Evolutionary conservation across 92 coral and sea anemone genomes (phyloP).

Genomic region (Epizoanthus scotinus): DNA sequence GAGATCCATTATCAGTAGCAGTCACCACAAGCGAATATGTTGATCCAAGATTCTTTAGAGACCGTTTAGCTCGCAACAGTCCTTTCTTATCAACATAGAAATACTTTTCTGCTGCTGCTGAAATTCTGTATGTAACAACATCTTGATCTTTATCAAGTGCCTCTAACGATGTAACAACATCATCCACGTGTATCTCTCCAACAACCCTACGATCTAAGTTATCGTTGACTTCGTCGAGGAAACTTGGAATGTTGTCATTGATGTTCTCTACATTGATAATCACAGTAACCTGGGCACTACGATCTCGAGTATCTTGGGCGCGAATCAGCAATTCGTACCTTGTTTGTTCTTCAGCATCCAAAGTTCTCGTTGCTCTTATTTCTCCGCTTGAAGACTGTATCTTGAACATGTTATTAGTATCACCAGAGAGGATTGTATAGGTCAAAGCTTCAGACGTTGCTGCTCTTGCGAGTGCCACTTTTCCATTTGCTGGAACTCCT

Average conservation of each 20-base stretch:
- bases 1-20: constrained; percentile 69
- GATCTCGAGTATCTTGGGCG: constrained; percentile 83
- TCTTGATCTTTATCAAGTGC: constrained; percentile 84
- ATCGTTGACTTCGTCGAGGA: constrained; percentile 71
- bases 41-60: constrained; percentile 62
- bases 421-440: constrained; percentile 69
- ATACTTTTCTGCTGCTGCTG: constrained; percentile 44
- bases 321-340: constrained; percentile 61
- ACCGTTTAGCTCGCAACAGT: constrained; percentile 62
- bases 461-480: constrained; percentile 91
- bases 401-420: constrained; percentile 70
- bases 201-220: constrained; percentile 78
- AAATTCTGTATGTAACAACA: constrained; percentile 51
- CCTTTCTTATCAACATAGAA: constrained; percentile 69
- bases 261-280: constrained; percentile 71
- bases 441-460: constrained; percentile 91
- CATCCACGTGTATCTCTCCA: constrained; percentile 71
- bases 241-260: constrained; percentile 84
- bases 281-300: constrained; percentile 81
- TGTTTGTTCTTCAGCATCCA: constrained; percentile 75
- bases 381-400: constrained; percentile 77
- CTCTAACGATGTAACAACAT: constrained; percentile 67
- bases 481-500: constrained; percentile 69
- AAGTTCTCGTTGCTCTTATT: constrained; percentile 66
- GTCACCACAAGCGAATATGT: constrained; percentile 56